A percentile compares a stretch with the other conserved stretches of the same genome.
Evolutionary conservation across 2,113 vertebrate species (phyloP).

Genomic region (Sturnira hondurensis): DNA sequence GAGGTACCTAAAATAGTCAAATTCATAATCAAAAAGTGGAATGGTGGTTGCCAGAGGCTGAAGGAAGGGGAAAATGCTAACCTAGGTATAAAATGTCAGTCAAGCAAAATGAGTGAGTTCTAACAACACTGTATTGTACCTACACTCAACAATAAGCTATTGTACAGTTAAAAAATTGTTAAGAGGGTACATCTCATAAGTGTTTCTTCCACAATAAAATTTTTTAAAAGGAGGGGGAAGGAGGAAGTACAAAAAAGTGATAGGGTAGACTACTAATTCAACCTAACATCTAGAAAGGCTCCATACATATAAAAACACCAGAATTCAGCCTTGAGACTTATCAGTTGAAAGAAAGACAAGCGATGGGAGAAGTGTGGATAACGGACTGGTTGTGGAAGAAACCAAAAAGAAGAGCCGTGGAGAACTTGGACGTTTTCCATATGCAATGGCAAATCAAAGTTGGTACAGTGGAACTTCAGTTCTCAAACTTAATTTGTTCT

Average conservation of each 20-base stretch:
- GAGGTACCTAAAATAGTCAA: neutral
- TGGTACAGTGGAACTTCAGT: neutral
- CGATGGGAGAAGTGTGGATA: neutral
- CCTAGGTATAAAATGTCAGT: neutral
- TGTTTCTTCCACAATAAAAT: neutral
- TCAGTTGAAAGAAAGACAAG: neutral
- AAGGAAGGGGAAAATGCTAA: neutral
- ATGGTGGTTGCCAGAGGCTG: neutral
- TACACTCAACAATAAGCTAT: neutral
- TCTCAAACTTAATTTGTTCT: too few species aligned
- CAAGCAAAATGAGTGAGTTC: neutral
- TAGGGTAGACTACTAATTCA: neutral
- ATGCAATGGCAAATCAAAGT: neutral
- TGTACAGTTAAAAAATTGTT: neutral
- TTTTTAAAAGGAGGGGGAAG: neutral
- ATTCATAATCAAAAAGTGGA: neutral
- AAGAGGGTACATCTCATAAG: neutral
- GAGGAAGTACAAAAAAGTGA: neutral
- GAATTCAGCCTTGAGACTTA: neutral
- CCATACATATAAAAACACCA: neutral
- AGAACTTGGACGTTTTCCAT: conserved; percentile 1
- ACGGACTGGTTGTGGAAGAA: neutral
- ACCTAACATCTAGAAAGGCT: neutral
- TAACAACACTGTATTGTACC: neutral
- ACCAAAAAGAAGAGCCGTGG: neutral